Evolutionary conservation across 2,888 invertebrate species (phyloP), one percentile per base, ranked within the genome.

Genomic region (Apoda limacodes): DNA sequence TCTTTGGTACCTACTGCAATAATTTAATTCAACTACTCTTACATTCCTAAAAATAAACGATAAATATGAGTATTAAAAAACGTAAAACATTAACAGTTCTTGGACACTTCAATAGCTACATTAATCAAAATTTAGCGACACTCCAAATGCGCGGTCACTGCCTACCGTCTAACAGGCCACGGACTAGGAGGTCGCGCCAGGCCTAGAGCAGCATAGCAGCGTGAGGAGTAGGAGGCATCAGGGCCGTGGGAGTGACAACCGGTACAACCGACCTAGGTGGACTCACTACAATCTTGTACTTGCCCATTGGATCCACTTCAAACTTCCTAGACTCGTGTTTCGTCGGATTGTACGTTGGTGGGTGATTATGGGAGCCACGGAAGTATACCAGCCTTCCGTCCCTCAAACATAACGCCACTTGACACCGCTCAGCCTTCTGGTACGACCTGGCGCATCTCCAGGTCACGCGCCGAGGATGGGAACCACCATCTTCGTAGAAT

Each of bases 101-200:
- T 23, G 9, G 27, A 11, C 31, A 14, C 20, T 28, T 28, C 23
- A 9, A 6, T n/a, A 10, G 9, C 3, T 9, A 11, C 9, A 10
- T 6, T 10, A n/a, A n/a, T n/a, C n/a, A n/a, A n/a, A n/a, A n/a
- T 9, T 5, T n/a, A 25, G 68, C 78, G 74, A 78, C 78, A 30
- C 75, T 68, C 78, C 68, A 23, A 35, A 52, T 49, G 49, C 55
- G 55, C 61, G 57, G 55, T 71, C 61, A 74, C 46, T 70, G 72
- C 42, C 65, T 64, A 36, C 60, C 55, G 33, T 71, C 65, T 10
- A 76, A 65, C 41, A 78, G 57, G 39, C 75, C 76, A 54, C 76
- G 74, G 41, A 78, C 69, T 22, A 78, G 74, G 72, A 78, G 78
- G 76, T 78, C 78, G 75, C 78, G 78, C 78, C 78, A 78, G 71